Evolutionary conservation across 2,113 vertebrate species (phyloP), one percentile per base, ranked within the genome.

Genomic region (Larimichthys crocea): DNA sequence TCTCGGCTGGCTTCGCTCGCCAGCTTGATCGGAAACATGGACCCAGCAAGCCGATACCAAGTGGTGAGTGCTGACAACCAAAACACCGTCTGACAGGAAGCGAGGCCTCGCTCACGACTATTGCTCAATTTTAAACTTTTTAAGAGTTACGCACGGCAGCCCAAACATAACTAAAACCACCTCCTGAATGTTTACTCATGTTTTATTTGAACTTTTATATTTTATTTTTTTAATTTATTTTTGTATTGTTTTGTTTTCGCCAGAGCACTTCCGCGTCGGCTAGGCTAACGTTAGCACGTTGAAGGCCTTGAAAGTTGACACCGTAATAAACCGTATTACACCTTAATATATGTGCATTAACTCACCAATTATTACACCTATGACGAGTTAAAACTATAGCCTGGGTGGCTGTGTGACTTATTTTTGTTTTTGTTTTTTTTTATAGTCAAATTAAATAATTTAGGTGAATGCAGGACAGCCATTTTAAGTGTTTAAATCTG

Each of bases 1-100:
- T 24, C 50, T 74, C 79, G 71, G 76, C 89, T 87, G 91, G 88
- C 74, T 76, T 24, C 2, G 0, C 20, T 22, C 17, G 84, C 85
- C 88, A 80, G 86, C 87, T 76, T 59, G 17, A 61, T 70, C 83
- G 70, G 3, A 26, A 62, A 35, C 24, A 94, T 94, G 93, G 93
- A 94, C 55, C 91, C 90, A 88, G 88, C 91, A 3, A 93, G 90
- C 82, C 89, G 93, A 77, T 94, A 94, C 85, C 93, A 92, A 91
- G 90, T 92, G 93, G 93, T 94, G 84, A 94, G 93, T 92, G 55
- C 3, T 19, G 10, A 8, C 44, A 69, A 69, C 29, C 76, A 65
- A 53, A 84, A 89, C 77, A 81, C 26, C 14, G n/a, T 42, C 8
- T 17, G 40, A 14, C 57, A 63, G 69, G 26, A 78, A 88, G 76